Conservation (phyloP, 2,113 vertebrate genomes). For the Sarotherodon lohbergeri region DNA sequence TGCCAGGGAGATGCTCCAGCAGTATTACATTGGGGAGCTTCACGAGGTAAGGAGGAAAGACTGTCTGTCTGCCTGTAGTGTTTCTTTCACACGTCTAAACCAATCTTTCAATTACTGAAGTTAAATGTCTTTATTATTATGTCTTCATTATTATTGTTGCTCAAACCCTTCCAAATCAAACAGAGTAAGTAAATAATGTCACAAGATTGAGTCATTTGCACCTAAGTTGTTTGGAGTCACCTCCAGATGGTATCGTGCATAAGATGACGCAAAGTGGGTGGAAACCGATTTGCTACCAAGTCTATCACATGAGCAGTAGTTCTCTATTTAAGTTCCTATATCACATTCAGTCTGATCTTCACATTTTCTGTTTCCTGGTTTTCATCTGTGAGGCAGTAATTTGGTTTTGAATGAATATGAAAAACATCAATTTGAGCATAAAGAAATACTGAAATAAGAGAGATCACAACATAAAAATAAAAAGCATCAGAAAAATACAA, state of each 20-base stretch:
- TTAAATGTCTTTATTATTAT: neutral
- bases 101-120: neutral
- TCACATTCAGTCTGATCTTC: neutral
- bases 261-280: neutral
- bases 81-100: neutral
- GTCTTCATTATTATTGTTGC: neutral
- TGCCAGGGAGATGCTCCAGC: slow-evolving; percentile 89
- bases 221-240: neutral
- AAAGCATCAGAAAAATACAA: neutral
- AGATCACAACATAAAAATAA: neutral
- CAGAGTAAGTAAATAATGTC: neutral
- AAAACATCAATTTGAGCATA: neutral
- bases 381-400: neutral
- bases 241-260: neutral
- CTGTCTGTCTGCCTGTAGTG: neutral
- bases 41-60: slow-evolving; percentile 78
- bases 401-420: neutral
- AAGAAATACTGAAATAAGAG: neutral
- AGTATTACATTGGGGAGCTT: slow-evolving; percentile 87
- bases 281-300: neutral
- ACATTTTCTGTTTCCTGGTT: neutral
- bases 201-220: neutral
- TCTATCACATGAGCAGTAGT: neutral
- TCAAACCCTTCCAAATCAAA: neutral
- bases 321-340: neutral